phyloP scores from a whole-genome alignment of 2,113 vertebrate species.

The Phodopus roborovskii region DNA sequence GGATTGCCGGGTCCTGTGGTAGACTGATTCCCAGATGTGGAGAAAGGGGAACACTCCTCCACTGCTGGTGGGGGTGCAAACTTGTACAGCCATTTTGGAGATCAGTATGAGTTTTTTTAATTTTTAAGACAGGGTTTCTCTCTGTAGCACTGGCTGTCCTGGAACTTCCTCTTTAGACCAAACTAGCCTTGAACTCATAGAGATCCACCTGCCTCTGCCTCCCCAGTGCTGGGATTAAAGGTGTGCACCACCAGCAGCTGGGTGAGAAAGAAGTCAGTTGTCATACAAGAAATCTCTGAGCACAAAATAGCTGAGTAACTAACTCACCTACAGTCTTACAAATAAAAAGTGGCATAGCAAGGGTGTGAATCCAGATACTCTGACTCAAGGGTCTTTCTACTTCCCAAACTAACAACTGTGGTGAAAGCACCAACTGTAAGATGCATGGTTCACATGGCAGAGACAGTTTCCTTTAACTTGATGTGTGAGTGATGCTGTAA shows the following conservation, averaged over 20 bases:
- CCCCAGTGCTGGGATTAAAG: background rate
- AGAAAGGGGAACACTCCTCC: no score
- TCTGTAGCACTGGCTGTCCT: background rate
- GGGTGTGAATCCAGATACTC: background rate
- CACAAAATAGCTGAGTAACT: background rate
- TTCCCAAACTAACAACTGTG: background rate
- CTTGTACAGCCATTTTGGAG: no score
- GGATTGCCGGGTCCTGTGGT: no score
- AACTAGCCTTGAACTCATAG: background rate
- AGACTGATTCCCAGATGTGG: no score
- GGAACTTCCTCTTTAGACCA: background rate
- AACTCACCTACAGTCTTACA: background rate
- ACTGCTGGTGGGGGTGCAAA: no score
- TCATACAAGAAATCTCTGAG: background rate
- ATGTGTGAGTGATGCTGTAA: background rate
- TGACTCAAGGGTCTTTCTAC: background rate
- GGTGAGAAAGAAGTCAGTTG: background rate
- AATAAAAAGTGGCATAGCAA: background rate
- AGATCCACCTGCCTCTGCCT: background rate
- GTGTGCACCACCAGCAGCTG: background rate
- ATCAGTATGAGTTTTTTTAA: background rate
- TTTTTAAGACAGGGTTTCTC: background rate
- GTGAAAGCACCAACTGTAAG: background rate
- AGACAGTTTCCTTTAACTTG: constrained; percentile 30
- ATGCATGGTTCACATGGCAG: background rate